Evolutionary conservation across 1,140 invertebrate genomes (phyloP).

Genomic region (Propsilocerus akamusi): DNA sequence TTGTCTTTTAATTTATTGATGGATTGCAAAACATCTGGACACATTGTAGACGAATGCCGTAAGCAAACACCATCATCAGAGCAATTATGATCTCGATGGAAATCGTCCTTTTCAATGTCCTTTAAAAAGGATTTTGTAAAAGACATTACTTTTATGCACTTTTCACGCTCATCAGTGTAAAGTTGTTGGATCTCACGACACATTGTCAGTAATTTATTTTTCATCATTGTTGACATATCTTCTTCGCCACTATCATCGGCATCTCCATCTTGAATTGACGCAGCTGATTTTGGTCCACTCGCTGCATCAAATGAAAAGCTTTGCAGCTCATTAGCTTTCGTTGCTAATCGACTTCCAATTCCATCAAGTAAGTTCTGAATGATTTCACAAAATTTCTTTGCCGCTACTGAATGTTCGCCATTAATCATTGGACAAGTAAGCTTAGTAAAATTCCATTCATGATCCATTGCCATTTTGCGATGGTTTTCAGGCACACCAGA

Average conservation of each 20-base stretch:
- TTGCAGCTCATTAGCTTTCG: constrained; percentile 4
- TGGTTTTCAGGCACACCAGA: constrained; percentile 46
- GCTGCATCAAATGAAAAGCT: constrained; percentile 16
- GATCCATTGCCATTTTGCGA: constrained; percentile 58
- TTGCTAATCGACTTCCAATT: constrained; percentile 29
- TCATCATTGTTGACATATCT: constrained; percentile 5
- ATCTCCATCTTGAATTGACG: constrained; percentile 13
- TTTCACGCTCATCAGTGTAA: constrained; percentile 60
- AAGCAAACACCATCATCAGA: constrained; percentile 15
- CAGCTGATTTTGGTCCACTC: constrained; percentile 14
- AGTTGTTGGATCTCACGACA: constrained; percentile 61
- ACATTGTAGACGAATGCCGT: constrained; percentile 24
- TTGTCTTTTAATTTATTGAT: constrained; percentile 42
- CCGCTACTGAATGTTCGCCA: constrained; percentile 42
- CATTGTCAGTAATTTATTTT: constrained; percentile 33
- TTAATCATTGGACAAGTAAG: constrained; percentile 46
- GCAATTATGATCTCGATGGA: constrained; percentile 25
- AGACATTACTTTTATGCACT: constrained; percentile 53
- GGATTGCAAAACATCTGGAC: constrained; percentile 30
- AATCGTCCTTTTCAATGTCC: constrained; percentile 37
- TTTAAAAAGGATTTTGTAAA: constrained; percentile 59
- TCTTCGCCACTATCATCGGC: constrained; percentile 13
- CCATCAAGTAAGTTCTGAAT: constrained; percentile 28
- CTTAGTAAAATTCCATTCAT: constrained; percentile 62
- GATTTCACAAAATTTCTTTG: constrained; percentile 42